Conservation (phyloP, 64 coral and sea anemone genomes). For the Pocillopora damicornis region DNA sequence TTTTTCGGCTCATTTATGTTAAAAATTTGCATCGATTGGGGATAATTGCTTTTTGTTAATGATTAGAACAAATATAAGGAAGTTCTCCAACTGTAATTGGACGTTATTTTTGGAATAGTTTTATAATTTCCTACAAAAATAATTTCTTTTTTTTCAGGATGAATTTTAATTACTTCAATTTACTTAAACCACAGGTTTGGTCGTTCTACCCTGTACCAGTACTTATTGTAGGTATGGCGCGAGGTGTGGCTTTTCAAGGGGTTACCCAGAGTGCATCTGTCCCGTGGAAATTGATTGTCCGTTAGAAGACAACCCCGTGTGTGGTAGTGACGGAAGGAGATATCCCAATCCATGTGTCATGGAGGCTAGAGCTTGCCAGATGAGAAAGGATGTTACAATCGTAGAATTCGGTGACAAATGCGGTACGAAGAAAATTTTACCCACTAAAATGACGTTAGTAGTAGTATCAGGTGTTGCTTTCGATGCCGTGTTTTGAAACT, state of each 20-base stretch:
- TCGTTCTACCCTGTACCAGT: slow-evolving; percentile 54
- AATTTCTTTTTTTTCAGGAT: no score
- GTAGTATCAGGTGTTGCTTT: no score
- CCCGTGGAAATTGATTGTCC: slow-evolving; percentile 60
- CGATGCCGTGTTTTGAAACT: no score
- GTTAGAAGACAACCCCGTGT: slow-evolving; percentile 5
- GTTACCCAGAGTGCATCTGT: slow-evolving; percentile 68
- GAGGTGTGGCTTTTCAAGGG: slow-evolving; percentile 45
- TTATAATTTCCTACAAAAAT: no score
- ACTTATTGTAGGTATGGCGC: slow-evolving; percentile 58
- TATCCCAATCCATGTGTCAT: slow-evolving; percentile 84
- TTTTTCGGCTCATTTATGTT: no score
- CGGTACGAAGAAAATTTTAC: slow-evolving; percentile 22
- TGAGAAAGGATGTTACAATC: slow-evolving; percentile 43
- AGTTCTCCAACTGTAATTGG: no score
- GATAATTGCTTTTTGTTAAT: background rate
- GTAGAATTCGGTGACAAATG: slow-evolving; percentile 55
- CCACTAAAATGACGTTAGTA: no score
- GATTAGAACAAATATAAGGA: no score
- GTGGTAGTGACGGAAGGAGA: slow-evolving; percentile 43
- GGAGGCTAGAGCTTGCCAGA: slow-evolving; percentile 62
- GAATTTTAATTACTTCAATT: background rate
- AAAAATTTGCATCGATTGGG: no score
- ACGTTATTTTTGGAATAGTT: no score
- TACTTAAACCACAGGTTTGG: slow-evolving; percentile 39